A percentile compares a stretch with the other conserved stretches of the same genome.
Conservation (phyloP, 2,797 vertebrate species). For the Rhinogobio ventralis region DNA sequence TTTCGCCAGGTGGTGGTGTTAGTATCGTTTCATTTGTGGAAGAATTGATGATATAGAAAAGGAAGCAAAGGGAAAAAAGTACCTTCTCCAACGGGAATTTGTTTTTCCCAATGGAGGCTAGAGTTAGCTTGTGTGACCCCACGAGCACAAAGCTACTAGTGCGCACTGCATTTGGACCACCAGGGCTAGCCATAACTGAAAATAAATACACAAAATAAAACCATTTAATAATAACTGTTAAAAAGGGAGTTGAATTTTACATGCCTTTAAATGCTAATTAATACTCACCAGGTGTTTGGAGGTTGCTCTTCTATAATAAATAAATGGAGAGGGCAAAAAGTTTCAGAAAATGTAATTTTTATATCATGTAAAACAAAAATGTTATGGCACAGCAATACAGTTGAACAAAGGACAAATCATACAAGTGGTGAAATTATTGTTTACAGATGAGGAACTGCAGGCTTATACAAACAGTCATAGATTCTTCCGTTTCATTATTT, state of each 20-base stretch:
- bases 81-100: slow-evolving; percentile 94
- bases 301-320: slow-evolving; percentile 84
- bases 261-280: not conserved
- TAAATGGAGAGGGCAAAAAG: slow-evolving; percentile 5
- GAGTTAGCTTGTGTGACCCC: slow-evolving; percentile 86
- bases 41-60: not conserved
- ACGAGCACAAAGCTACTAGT: slow-evolving; percentile 90
- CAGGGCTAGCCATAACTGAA: slow-evolving; percentile 89
- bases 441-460: not conserved
- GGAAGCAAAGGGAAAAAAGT: slow-evolving; percentile 45
- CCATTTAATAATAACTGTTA: not conserved
- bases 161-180: slow-evolving; percentile 89
- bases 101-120: slow-evolving; percentile 85
- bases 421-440: not conserved
- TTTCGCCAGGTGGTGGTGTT: not conserved
- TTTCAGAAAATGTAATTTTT: too few relatives aligned
- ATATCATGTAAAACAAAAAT: not conserved
- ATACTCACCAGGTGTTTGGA: slow-evolving; percentile 89
- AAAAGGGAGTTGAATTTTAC: not conserved
- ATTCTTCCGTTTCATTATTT: not conserved
- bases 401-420: not conserved
- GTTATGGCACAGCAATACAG: not conserved
- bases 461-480: not conserved
- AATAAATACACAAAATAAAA: slow-evolving; percentile 42
- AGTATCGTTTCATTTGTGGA: not conserved